Conservation (phyloP, 2,888 invertebrate genomes). For the Vannuccia rotundouncinata region DNA sequence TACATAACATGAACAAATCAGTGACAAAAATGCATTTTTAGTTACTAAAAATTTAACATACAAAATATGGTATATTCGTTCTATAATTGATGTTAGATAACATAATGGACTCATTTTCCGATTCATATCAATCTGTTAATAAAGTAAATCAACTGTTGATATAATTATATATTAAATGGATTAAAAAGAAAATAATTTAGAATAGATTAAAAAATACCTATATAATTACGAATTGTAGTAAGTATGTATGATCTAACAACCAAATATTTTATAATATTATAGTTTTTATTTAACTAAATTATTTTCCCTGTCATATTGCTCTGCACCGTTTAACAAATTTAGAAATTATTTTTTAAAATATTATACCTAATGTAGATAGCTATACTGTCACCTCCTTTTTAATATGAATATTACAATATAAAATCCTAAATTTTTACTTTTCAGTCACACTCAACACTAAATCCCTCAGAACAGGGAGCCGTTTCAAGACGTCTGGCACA, state of each 20-base stretch:
- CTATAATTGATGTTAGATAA: background rate
- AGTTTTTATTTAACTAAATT: background rate
- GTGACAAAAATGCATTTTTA: background rate
- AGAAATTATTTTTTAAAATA: background rate
- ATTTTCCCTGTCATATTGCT: no score
- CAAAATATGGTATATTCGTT: background rate
- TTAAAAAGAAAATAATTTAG: no score
- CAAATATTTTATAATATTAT: background rate
- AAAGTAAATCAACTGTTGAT: no score
- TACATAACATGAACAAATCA: background rate
- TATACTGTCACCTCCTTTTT: no score
- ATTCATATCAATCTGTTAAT: background rate
- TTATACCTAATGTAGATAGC: no score
- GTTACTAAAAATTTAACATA: background rate
- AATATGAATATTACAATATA: background rate
- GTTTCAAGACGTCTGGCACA: no score
- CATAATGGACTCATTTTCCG: background rate
- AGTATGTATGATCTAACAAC: background rate
- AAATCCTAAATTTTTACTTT: background rate
- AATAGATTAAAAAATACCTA: no score
- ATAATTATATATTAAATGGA: no score
- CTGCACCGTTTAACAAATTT: background rate
- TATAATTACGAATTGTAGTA: no score
- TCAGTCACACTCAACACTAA: background rate
- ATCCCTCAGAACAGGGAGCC: no score